Evolutionary conservation across 1,140 invertebrate species (phyloP), one percentile per base, ranked within the genome.

Genomic region (Penaeus chinensis): DNA sequence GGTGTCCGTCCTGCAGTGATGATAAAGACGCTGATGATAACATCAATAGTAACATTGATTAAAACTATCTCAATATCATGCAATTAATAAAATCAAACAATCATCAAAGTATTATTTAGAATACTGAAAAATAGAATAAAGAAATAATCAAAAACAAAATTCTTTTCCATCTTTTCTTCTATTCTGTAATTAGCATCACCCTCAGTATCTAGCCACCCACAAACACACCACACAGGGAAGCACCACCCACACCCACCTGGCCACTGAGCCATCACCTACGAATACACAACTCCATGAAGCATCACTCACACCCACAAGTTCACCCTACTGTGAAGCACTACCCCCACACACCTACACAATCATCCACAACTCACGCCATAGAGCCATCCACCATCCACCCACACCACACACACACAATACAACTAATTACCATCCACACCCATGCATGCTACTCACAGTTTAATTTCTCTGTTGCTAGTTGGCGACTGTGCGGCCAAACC

Each of bases 401-500:
- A 81, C 61, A 81, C 60, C 24, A n/a, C 61, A 81, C 60, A 81
- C 61, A 81, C 60, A 32, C 4, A 4, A 42, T 3, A 42, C 37
- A 42, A 2, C 37, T 42, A 42, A 8, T 42, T 5, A 42, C 37
- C 54, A 81, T 22, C 2, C 11, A 42, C 74, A 60, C 77, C 0
- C 42, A 79, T 13, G 8, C 3, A 22, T 60, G 10, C 62, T 54
- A 85, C 88, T 89, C 61, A 89, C 88, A 85, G 79, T 82, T 89
- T 89, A 47, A 89, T 89, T 2, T 89, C 88, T 61, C 82, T 89
- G 42, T 82, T 89, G 78, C 62, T 82, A 82, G 87, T 85, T 42
- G 89, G 84, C 71, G 89, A 90, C 61, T 82, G 81, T 47, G 87
- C 85, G 78, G 88, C 79, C 62, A 90, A 82, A 24, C 89, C 89